These are phyloP conservation scores for Drosophila barbarae DNA, from an alignment of 2,888 invertebrate species.

Conservation along the genomic window DNA sequence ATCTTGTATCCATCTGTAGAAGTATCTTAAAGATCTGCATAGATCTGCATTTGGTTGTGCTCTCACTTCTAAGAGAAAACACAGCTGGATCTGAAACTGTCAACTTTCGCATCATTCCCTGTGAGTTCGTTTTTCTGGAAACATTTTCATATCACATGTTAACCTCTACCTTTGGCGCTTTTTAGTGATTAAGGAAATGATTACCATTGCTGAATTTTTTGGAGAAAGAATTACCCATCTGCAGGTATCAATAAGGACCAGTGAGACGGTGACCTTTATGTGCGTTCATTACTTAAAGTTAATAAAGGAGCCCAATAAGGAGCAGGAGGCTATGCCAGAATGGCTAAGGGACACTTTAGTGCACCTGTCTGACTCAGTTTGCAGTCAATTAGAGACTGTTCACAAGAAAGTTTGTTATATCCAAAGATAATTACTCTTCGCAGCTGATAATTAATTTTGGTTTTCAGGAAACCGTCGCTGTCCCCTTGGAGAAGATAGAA, in stretches of 20 bases:
- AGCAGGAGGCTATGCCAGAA: constrained; percentile 12
- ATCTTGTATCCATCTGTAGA: neutral
- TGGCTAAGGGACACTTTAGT: constrained; percentile 55
- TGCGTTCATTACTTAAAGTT: constrained; percentile 42
- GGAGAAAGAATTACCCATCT: constrained; percentile 30
- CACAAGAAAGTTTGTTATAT: constrained; percentile 37
- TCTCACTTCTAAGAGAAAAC: constrained; percentile 32
- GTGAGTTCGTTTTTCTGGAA: constrained; percentile 21
- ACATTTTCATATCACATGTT: neutral
- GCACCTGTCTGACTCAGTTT: constrained; percentile 48
- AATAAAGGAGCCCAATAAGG: neutral
- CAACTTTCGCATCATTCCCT: constrained; percentile 25
- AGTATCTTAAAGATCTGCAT: constrained; percentile 24
- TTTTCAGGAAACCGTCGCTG: constrained; percentile 38
- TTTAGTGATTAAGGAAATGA: constrained; percentile 56
- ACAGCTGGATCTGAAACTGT: constrained; percentile 1
- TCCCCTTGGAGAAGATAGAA: constrained; percentile 49
- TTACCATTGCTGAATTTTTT: constrained; percentile 45
- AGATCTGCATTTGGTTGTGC: constrained; percentile 39
- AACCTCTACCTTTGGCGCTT: neutral
- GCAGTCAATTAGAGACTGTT: constrained; percentile 44
- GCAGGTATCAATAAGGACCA: constrained; percentile 52
- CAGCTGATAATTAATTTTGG: too few species aligned
- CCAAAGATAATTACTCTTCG: neutral
- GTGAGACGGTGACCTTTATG: constrained; percentile 56